These are phyloP conservation scores for Leptura quadrifasciata DNA, from an alignment of 2,888 invertebrate genomes.

Conservation along the genomic window DNA sequence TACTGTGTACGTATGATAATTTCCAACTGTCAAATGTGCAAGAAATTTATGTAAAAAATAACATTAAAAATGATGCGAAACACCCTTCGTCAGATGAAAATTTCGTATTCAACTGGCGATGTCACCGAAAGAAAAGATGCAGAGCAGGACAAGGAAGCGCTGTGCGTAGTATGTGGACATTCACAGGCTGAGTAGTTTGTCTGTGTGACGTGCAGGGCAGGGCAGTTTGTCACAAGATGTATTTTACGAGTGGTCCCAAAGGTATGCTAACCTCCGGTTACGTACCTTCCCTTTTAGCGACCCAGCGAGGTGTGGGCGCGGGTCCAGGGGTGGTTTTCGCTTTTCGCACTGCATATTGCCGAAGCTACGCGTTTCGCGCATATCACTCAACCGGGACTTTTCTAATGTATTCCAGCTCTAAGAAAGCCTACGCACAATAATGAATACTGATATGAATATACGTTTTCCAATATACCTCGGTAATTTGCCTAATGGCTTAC, in stretches of 20 bases:
- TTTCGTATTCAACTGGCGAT: slow-evolving; percentile 50
- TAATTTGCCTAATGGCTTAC: slow-evolving; percentile 44
- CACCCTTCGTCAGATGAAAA: slow-evolving; percentile 31
- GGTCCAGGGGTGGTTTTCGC: slow-evolving; percentile 44
- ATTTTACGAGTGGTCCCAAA: slow-evolving; percentile 73
- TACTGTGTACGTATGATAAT: too few relatives aligned
- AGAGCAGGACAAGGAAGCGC: slow-evolving; percentile 44
- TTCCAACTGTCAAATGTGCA: too few relatives aligned
- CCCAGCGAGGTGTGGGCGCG: slow-evolving; percentile 54
- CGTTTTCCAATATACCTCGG: slow-evolving; percentile 41
- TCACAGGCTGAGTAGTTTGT: slow-evolving; percentile 45
- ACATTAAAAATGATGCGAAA: slow-evolving; percentile 22
- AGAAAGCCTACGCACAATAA: slow-evolving; percentile 50
- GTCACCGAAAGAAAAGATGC: slow-evolving; percentile 46
- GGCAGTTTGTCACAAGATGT: slow-evolving; percentile 72
- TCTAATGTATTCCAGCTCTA: slow-evolving; percentile 50
- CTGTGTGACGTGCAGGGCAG: slow-evolving; percentile 44
- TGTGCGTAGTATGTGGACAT: slow-evolving; percentile 51
- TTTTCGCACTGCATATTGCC: slow-evolving; percentile 47
- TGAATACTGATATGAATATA: slow-evolving; percentile 49
- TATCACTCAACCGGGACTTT: slow-evolving; percentile 53
- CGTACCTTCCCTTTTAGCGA: slow-evolving; percentile 73
- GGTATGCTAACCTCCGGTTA: slow-evolving; percentile 74
- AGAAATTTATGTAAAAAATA: too few relatives aligned
- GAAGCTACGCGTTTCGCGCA: slow-evolving; percentile 39